These are phyloP conservation scores for Colius striatus DNA, from an alignment of 2,113 vertebrate species.

Conservation along the genomic window DNA sequence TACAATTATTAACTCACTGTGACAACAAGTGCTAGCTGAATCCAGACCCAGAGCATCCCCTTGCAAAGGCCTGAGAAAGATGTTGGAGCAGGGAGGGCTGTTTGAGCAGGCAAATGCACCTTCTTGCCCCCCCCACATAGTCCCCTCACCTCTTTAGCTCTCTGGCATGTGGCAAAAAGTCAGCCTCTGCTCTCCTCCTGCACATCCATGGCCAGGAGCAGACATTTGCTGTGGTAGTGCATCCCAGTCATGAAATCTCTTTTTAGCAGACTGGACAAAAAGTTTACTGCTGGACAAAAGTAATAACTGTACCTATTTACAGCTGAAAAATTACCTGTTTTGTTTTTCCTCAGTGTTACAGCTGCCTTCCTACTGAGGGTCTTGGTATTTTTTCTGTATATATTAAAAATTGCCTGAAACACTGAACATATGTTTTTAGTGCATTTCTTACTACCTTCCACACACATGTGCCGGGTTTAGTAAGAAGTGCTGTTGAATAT, in stretches of 20 bases:
- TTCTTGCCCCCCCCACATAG: fast-evolving
- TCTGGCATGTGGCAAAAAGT: neutral
- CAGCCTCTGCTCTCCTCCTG: fast-evolving
- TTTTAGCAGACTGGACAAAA: neutral
- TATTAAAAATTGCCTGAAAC: neutral
- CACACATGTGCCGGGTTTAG: neutral
- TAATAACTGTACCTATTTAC: neutral
- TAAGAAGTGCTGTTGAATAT: neutral
- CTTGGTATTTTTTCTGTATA: neutral
- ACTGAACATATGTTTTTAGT: neutral
- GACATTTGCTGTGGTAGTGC: neutral
- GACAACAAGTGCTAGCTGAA: neutral
- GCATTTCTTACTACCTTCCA: neutral
- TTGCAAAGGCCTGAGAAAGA: fast-evolving
- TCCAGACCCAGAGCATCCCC: neutral
- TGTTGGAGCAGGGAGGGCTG: neutral
- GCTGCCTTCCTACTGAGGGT: neutral
- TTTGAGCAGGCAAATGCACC: neutral
- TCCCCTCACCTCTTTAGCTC: neutral
- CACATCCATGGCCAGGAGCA: neutral
- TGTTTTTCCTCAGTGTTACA: neutral
- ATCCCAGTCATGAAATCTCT: fast-evolving
- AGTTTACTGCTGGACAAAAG: neutral
- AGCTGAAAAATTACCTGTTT: neutral
- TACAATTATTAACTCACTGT: neutral